Evolutionary conservation across 2,797 vertebrate species (phyloP).

Genomic region (Fratercula arctica): DNA sequence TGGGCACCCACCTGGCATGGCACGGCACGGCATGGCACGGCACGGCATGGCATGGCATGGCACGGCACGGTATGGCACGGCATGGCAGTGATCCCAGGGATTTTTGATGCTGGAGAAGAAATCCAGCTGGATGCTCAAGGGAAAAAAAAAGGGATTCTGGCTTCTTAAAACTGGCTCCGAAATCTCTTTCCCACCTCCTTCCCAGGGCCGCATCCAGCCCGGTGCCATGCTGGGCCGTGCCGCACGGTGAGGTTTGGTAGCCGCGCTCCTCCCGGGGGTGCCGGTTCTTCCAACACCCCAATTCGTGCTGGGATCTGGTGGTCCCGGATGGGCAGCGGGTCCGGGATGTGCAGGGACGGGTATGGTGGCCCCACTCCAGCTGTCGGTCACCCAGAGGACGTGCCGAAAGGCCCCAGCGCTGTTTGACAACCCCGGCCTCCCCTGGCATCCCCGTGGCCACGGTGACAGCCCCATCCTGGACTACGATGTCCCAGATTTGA

Average conservation of each 20-base stretch:
- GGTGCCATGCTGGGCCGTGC: background rate
- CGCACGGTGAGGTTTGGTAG: background rate
- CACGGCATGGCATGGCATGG: background rate
- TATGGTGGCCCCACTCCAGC: accelerated
- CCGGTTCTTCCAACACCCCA: background rate
- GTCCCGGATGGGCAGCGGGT: background rate
- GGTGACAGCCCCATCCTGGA: background rate
- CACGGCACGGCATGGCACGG: background rate
- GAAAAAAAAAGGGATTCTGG: background rate
- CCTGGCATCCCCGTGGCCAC: accelerated
- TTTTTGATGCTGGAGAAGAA: background rate
- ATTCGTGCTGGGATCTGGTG: accelerated
- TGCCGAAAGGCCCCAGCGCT: accelerated
- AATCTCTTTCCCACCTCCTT: background rate
- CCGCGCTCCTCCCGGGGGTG: background rate
- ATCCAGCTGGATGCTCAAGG: background rate
- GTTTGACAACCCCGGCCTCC: background rate
- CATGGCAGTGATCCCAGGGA: accelerated
- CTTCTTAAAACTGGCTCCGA: background rate
- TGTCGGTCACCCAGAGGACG: accelerated
- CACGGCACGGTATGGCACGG: background rate
- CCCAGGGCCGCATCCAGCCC: background rate
- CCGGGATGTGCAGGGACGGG: background rate
- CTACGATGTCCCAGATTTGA: background rate
- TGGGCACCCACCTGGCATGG: background rate